phyloP scores from a whole-genome alignment of 2,797 vertebrate species.

The Manis crassicaudata region DNA sequence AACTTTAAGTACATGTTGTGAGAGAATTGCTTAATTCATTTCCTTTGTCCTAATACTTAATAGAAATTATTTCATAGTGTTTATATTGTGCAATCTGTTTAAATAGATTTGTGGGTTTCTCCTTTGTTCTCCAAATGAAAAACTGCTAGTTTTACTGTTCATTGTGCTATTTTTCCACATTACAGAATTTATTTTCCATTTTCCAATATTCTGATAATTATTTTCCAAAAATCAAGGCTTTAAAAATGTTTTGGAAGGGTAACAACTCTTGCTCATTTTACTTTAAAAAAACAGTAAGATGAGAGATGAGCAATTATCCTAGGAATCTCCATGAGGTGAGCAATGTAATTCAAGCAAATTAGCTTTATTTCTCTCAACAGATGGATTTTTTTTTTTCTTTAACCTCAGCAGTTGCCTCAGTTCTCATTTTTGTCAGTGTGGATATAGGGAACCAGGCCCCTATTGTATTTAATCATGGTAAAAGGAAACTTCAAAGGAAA shows the following conservation, averaged over 20 bases:
- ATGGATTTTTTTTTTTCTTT: neutral
- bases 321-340: neutral
- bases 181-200: neutral
- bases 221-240: conserved; percentile 3
- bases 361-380: neutral
- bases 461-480: conserved; percentile 20
- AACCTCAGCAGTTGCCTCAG: neutral
- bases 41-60: conserved; percentile 1
- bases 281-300: neutral
- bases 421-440: conserved; percentile 40
- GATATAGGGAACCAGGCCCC: neutral
- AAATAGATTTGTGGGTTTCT: conserved; percentile 10
- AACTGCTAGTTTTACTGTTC: neutral
- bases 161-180: conserved; percentile 26
- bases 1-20: conserved; percentile 41
- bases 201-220: neutral
- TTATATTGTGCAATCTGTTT: neutral
- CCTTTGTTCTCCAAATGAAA: conserved; percentile 16
- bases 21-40: conserved; percentile 34
- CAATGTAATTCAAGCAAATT: conserved; percentile 12
- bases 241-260: conserved; percentile 23
- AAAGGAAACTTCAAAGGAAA: conserved; percentile 45
- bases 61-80: conserved; percentile 39
- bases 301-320: neutral
- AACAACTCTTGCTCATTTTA: neutral